Percentiles rank a stretch among this genome's conserved stretches.
phyloP scores from a whole-genome alignment of 2,888 invertebrate species.

The Merodon equestris region DNA sequence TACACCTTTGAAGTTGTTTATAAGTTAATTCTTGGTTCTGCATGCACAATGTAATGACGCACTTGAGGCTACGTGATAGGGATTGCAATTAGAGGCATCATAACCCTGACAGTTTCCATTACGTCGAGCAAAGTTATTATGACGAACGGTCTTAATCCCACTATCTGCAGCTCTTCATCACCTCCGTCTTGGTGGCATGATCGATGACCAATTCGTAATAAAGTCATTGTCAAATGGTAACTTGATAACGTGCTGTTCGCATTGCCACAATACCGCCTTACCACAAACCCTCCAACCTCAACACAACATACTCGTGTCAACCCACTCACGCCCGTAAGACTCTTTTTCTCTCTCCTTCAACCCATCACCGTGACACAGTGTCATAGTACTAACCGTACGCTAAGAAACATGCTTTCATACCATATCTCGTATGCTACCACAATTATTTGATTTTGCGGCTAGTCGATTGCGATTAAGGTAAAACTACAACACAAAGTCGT shows the following conservation, averaged over 20 bases:
- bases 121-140: too few relatives aligned
- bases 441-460: slow-evolving; percentile 51
- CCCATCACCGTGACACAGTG: slow-evolving; percentile 28
- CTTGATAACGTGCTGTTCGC: slow-evolving; percentile 29
- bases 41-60: too few relatives aligned
- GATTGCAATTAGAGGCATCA: too few relatives aligned
- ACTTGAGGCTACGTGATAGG: too few relatives aligned
- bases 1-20: too few relatives aligned
- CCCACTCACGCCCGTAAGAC: background rate
- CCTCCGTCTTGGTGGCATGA: slow-evolving; percentile 9
- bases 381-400: slow-evolving; percentile 10
- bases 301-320: slow-evolving; percentile 8
- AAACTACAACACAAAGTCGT: too few relatives aligned
- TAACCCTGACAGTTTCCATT: too few relatives aligned
- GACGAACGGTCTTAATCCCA: too few relatives aligned
- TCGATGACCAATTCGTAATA: slow-evolving; percentile 43
- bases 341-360: background rate
- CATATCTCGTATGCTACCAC: slow-evolving; percentile 28
- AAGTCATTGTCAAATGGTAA: slow-evolving; percentile 59
- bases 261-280: background rate
- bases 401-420: slow-evolving; percentile 11
- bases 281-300: slow-evolving; percentile 21
- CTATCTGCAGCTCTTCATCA: too few relatives aligned
- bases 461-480: slow-evolving; percentile 43
- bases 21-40: too few relatives aligned